Conservation (phyloP, 1,140 invertebrate genomes). For the Brachionus manjavacas region DNA sequence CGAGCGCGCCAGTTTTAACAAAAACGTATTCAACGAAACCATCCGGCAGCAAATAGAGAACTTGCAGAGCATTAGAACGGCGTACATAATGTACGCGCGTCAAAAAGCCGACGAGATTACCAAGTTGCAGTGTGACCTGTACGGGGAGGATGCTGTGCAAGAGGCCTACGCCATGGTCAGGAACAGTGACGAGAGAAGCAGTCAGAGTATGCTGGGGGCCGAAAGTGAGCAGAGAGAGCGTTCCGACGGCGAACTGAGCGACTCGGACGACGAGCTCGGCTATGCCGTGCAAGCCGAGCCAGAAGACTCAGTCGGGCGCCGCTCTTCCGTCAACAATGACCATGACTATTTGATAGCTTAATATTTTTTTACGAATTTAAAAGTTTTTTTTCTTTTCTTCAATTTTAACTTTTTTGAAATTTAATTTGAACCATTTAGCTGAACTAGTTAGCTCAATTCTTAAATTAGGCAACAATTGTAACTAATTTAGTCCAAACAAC, state of each 20-base stretch:
- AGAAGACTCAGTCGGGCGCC: not conserved
- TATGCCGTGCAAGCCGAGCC: not conserved
- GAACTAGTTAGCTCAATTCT: not conserved
- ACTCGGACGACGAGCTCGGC: not conserved
- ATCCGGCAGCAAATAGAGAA: constrained; percentile 33
- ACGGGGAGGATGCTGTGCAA: constrained; percentile 27
- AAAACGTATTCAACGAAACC: constrained; percentile 37
- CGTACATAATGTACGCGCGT: constrained; percentile 32
- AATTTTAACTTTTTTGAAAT: not conserved
- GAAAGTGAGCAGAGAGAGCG: not conserved
- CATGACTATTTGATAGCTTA: constrained; percentile 7
- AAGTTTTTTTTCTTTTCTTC: not conserved
- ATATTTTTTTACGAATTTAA: constrained; percentile 25
- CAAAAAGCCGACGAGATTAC: constrained; percentile 40
- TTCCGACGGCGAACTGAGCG: not conserved
- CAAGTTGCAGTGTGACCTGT: constrained; percentile 25
- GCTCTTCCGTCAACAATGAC: constrained; percentile 20
- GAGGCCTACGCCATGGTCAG: not conserved
- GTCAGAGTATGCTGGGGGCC: not conserved
- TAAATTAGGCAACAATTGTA: constrained; percentile 21
- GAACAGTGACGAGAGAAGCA: not conserved
- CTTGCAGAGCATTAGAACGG: constrained; percentile 33
- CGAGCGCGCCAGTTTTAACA: not conserved
- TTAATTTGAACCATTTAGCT: not conserved
- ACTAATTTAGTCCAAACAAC: not conserved